Evolutionary conservation across 1,140 invertebrate genomes (phyloP).

Genomic region (Bombus vancouverensis): DNA sequence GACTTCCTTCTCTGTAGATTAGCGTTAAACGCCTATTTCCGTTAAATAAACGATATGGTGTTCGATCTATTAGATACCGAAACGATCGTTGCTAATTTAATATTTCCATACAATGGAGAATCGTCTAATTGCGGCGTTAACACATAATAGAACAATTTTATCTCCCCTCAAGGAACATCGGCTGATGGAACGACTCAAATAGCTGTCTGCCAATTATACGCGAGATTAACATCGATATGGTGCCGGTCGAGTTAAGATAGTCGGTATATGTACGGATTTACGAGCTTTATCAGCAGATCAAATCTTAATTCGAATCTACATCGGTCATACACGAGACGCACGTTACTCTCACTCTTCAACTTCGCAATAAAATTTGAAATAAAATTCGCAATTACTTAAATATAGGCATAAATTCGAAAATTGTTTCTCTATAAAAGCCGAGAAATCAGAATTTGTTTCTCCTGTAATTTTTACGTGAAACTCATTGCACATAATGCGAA

Average conservation of each 20-base stretch:
- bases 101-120: conserved; percentile 36
- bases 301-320: background rate
- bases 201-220: background rate
- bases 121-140: conserved; percentile 20
- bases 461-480: too few species aligned
- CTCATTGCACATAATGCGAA: too few species aligned
- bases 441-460: too few species aligned
- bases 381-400: background rate
- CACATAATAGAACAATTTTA: conserved; percentile 18
- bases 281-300: background rate
- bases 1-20: background rate
- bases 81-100: background rate
- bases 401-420: background rate
- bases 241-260: background rate
- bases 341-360: too few species aligned
- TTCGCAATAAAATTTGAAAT: background rate
- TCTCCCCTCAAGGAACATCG: background rate
- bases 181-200: background rate
- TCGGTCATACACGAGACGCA: too few species aligned
- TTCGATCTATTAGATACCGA: conserved; percentile 6
- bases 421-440: too few species aligned
- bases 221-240: conserved; percentile 22
- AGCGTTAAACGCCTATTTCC: background rate
- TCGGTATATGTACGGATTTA: background rate
- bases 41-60: background rate